These are phyloP conservation scores for Lamellibrachia columna DNA, from an alignment of 2,888 invertebrate genomes.

Conservation along the genomic window DNA sequence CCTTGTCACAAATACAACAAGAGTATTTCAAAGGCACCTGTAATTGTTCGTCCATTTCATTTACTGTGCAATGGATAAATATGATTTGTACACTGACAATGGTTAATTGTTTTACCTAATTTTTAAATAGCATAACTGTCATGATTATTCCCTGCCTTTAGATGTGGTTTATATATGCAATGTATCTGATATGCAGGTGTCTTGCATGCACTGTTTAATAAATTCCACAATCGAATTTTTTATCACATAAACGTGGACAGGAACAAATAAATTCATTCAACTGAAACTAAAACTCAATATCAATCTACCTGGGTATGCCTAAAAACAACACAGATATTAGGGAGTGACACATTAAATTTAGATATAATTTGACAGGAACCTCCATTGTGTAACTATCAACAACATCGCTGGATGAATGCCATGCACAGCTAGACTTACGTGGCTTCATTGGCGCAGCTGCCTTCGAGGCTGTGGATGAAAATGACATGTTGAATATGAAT, in stretches of 20 bases:
- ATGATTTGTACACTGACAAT: no score
- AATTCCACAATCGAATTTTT: no score
- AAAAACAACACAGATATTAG: neutral
- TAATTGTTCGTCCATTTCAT: neutral
- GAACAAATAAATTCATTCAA: no score
- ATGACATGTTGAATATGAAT: neutral
- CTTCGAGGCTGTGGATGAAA: neutral
- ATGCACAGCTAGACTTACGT: neutral
- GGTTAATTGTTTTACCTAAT: no score
- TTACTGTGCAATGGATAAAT: neutral
- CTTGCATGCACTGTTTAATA: no score
- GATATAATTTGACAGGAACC: neutral
- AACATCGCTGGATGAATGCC: neutral
- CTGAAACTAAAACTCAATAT: no score
- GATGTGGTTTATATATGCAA: no score
- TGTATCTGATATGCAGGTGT: no score
- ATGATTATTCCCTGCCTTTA: no score
- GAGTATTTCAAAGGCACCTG: neutral
- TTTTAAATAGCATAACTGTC: no score
- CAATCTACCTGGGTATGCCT: neutral
- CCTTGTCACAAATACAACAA: neutral
- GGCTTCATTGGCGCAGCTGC: neutral
- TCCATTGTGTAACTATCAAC: neutral
- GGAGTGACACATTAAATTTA: neutral
- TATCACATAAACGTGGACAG: no score